Base-by-base conservation (phyloP, 1,140 invertebrate genomes). In the Parasteatoda tepidariorum region DNA sequence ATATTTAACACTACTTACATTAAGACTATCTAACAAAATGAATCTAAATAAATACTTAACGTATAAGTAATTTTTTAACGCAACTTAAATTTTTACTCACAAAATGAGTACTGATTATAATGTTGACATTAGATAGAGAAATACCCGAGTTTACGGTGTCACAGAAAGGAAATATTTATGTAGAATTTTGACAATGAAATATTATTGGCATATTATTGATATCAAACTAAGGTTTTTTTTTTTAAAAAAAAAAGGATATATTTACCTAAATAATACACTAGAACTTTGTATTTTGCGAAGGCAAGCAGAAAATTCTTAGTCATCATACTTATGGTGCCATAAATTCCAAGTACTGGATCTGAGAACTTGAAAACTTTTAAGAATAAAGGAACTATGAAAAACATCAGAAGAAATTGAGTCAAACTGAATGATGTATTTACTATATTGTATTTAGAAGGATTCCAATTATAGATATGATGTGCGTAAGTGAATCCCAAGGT, bases 381-480 rank as follows among this genome's bases (percentile, higher is more conserved):
- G 5, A 83, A 61, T 1, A 73, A 6, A 33, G 41, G 18, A 0
- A 54, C 34, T 11, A 5, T 15, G 9, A 34, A 24, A 2, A 30
- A 7, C 2, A 68, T 2, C 9, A 73, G 6, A 0, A 24, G 31
- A 18, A 83, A 31, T 5, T 24, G 11, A 9, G 70, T n/a, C 4
- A 73, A 3, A 13, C 15, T 64, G 30, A 34, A 73, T 4, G 34
- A 54, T 4, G 81, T 83, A n/a, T 55, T 55, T 3, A 83, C 30
- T 3, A n/a, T 66, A 2, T 59, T 64, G 15, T 54, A 83, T 0
- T 18, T 83, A 5, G 24, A 33, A 6, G 38, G 57, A 18, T 74
- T 31, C 81, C 81, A 83, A 31, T 83, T 28, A 48, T 74, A 83
- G 15, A 73, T 55, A 24, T 83, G 81, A 24, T 73, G 70, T 15